Conservation (phyloP, 2,888 invertebrate species). For the Agriopis leucophaearia region DNA sequence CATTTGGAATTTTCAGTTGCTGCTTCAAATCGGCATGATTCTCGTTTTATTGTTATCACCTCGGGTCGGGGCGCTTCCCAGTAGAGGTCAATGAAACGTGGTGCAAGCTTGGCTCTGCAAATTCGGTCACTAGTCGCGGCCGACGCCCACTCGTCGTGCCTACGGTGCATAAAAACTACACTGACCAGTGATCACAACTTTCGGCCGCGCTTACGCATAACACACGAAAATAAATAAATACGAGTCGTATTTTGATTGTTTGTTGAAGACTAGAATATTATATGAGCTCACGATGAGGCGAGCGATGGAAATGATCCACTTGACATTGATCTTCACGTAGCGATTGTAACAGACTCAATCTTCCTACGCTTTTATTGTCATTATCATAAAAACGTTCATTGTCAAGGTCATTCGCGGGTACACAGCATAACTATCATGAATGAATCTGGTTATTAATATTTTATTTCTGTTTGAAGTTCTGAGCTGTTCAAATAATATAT, state of each 20-base stretch:
- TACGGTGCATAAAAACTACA: constrained; percentile 26
- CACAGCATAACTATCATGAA: not conserved
- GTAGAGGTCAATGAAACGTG: constrained; percentile 63
- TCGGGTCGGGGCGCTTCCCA: constrained; percentile 34
- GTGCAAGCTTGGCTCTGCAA: constrained; percentile 48
- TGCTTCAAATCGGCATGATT: not conserved
- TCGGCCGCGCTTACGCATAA: constrained; percentile 37
- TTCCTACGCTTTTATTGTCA: constrained; percentile 28
- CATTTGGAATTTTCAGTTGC: constrained; percentile 9
- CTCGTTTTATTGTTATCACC: not conserved
- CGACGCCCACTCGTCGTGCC: constrained; percentile 39
- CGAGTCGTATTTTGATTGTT: constrained; percentile 42
- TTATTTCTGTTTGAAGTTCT: not conserved
- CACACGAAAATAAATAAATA: constrained; percentile 53
- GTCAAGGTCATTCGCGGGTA: constrained; percentile 43
- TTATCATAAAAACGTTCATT: constrained; percentile 48
- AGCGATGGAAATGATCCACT: constrained; percentile 26
- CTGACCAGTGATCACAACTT: constrained; percentile 35
- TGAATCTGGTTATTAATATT: constrained; percentile 1
- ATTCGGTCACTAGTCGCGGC: constrained; percentile 47
- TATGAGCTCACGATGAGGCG: constrained; percentile 20
- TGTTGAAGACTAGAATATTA: constrained; percentile 26
- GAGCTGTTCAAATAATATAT: constrained; percentile 1
- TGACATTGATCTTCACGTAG: constrained; percentile 33
- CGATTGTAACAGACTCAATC: constrained; percentile 24